Evolutionary conservation across 2,797 vertebrate genomes (phyloP).

Genomic region (Margarornis squamiger): DNA sequence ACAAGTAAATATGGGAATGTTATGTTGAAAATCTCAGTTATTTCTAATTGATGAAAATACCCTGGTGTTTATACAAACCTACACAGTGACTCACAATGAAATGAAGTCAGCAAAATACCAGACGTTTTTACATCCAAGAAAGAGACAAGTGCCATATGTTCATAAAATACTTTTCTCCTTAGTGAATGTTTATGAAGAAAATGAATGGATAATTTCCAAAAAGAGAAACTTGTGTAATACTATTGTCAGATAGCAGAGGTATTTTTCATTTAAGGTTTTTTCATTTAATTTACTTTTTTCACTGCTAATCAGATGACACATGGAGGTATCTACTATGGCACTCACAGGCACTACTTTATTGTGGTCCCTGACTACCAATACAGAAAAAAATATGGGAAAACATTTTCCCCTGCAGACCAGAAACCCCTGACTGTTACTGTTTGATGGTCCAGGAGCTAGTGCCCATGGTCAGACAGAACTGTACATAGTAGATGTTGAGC

Average conservation of each 20-base stretch:
- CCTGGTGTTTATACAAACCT: constrained; percentile 78
- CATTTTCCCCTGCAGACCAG: not conserved
- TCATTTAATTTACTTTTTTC: constrained; percentile 19
- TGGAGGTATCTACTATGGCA: not conserved
- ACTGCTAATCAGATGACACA: not conserved
- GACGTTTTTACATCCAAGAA: constrained; percentile 80
- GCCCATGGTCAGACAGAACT: not conserved
- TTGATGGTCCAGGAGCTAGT: not conserved
- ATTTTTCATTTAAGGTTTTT: constrained; percentile 32
- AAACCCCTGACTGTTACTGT: not conserved
- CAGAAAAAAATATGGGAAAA: not conserved
- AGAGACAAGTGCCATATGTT: constrained; percentile 81
- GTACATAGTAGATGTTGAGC: not conserved
- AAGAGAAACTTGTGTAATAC: constrained; percentile 62
- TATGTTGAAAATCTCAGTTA: constrained; percentile 75
- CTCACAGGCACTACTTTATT: not conserved
- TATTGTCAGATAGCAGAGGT: constrained; percentile 62
- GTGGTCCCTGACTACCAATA: not conserved
- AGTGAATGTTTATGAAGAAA: constrained; percentile 78
- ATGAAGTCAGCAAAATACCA: constrained; percentile 82
- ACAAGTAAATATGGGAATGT: constrained; percentile 58
- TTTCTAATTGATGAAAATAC: constrained; percentile 81
- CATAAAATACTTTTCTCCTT: constrained; percentile 81
- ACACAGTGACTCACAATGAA: constrained; percentile 79
- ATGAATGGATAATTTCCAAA: constrained; percentile 67